Evolutionary conservation across 2,888 invertebrate species (phyloP).

Genomic region (Caenorhabditis parvicauda): DNA sequence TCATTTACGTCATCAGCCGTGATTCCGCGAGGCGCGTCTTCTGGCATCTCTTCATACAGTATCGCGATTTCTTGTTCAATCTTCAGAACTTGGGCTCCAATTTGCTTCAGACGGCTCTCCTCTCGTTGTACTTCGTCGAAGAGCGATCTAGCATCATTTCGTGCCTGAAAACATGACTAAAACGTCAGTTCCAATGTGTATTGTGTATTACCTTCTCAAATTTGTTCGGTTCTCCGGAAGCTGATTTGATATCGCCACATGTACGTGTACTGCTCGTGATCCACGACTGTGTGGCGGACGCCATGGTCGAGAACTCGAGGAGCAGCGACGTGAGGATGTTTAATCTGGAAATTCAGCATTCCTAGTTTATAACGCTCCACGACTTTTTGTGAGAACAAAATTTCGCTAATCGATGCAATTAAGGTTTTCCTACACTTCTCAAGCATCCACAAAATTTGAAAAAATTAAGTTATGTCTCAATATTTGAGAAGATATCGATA

Average conservation of each 20-base stretch:
- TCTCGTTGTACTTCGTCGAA: conserved; percentile 27
- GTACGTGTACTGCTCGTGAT: conserved; percentile 41
- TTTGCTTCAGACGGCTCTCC: conserved; percentile 25
- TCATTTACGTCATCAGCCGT: conserved; percentile 33
- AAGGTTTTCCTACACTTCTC: too few species aligned
- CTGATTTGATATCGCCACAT: conserved; percentile 38
- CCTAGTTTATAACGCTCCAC: too few species aligned
- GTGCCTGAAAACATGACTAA: conserved; percentile 8
- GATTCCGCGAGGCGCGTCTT: conserved; percentile 15
- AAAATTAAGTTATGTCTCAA: too few species aligned
- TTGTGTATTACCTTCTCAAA: conserved; percentile 8
- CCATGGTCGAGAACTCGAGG: conserved; percentile 49
- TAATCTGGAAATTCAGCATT: conserved; percentile 26
- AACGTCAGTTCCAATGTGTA: too few species aligned
- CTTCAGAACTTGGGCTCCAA: conserved; percentile 27
- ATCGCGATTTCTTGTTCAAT: conserved; percentile 35
- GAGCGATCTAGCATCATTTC: conserved; percentile 18
- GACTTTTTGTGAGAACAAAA: too few species aligned
- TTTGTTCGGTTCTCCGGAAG: conserved; percentile 37
- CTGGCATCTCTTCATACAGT: conserved; percentile 33
- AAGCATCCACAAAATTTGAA: too few species aligned
- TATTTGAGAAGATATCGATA: too few species aligned
- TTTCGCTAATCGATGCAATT: too few species aligned
- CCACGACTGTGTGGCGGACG: conserved; percentile 54
- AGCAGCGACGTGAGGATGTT: conserved; percentile 49